A percentile compares a stretch with the other conserved stretches of the same genome.
Evolutionary conservation across 2,113 vertebrate species (phyloP).

Genomic region (Phasianus colchicus): DNA sequence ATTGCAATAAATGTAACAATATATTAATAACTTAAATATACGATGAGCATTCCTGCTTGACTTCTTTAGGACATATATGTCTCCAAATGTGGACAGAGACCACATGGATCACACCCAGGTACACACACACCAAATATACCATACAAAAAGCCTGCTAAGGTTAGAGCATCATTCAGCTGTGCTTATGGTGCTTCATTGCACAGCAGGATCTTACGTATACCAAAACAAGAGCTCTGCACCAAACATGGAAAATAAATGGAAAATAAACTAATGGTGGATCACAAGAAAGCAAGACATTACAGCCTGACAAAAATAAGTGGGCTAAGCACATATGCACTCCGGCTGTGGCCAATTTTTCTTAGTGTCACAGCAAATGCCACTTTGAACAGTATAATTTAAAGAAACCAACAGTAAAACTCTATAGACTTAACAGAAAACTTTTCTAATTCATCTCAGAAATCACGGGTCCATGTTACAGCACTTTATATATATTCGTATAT

Average conservation of each 20-base stretch:
- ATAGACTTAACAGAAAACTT: background rate
- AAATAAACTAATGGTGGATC: background rate
- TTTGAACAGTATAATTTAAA: background rate
- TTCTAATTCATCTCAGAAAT: background rate
- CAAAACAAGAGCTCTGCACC: background rate
- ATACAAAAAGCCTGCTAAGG: background rate
- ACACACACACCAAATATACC: rapidly evolving
- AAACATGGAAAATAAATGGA: background rate
- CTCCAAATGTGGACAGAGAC: background rate
- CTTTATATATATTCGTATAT: background rate
- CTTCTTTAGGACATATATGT: background rate
- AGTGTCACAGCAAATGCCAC: background rate
- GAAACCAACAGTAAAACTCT: background rate
- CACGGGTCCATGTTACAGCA: background rate
- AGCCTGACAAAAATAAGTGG: background rate
- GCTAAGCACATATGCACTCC: background rate
- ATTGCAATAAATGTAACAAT: background rate
- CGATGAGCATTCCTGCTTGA: background rate
- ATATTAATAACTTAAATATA: background rate
- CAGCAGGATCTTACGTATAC: background rate
- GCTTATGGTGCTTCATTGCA: background rate
- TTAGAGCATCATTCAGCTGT: background rate
- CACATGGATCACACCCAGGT: rapidly evolving
- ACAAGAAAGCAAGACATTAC: background rate
- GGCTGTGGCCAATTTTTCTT: background rate